Percentiles rank a stretch among this genome's conserved stretches.
Evolutionary conservation across 2,113 vertebrate genomes (phyloP).

Genomic region (Chitala chitala): DNA sequence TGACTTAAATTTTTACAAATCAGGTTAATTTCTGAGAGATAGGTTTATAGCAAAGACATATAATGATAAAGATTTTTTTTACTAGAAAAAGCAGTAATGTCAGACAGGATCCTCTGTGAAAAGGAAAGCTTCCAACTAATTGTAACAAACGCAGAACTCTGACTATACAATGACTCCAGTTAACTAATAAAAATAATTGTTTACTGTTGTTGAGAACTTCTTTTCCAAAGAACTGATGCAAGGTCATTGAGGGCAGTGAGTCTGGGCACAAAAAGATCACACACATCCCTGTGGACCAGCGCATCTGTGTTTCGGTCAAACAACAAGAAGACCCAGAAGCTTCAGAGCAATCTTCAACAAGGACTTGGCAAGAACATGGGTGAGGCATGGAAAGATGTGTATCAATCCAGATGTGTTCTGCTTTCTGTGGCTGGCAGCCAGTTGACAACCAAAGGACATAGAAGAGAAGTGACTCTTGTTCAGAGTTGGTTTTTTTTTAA

Average conservation of each 20-base stretch:
- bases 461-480: not conserved
- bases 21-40: no score
- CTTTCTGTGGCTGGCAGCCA: not conserved
- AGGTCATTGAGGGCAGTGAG: not conserved
- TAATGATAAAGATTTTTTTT: no score
- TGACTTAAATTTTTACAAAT: no score
- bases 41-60: no score
- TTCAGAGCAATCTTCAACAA: not conserved
- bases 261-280: not conserved
- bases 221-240: not conserved
- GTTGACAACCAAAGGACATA: not conserved
- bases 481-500: not conserved
- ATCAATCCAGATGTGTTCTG: not conserved
- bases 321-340: not conserved
- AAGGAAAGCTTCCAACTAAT: no score
- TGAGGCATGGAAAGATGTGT: not conserved
- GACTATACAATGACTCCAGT: no score
- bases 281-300: not conserved
- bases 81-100: no score
- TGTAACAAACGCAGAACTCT: no score
- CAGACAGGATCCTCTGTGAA: no score
- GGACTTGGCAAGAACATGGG: constrained; percentile 5
- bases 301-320: not conserved
- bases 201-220: no score
- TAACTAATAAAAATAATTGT: not conserved